Evolutionary conservation across 2,888 invertebrate species (phyloP).

Genomic region (Galeruca laticollis): DNA sequence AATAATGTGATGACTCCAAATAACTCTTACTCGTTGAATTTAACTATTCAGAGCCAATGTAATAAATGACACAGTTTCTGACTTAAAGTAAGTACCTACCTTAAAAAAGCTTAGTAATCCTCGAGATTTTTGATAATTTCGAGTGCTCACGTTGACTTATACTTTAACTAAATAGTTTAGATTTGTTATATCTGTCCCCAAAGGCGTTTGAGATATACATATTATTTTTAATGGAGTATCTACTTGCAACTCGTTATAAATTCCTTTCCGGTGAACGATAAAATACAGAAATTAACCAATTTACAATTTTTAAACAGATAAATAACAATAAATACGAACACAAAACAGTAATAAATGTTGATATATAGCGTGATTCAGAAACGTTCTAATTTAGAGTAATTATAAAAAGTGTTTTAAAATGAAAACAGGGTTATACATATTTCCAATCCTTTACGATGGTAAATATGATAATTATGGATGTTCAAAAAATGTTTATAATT

Average conservation of each 20-base stretch:
- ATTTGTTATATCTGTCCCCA: background rate
- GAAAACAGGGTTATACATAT: no score
- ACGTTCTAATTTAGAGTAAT: background rate
- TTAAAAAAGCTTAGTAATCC: background rate
- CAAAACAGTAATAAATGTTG: background rate
- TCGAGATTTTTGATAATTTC: background rate
- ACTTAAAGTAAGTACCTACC: background rate
- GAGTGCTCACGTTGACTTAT: background rate
- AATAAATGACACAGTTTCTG: background rate
- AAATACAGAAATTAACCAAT: background rate
- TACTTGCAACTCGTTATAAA: background rate
- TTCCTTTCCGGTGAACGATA: background rate
- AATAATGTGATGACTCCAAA: slow-evolving; percentile 25
- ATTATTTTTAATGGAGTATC: background rate
- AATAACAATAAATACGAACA: background rate
- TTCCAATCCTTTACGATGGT: no score
- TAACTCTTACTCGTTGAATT: background rate
- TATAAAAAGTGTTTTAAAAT: background rate
- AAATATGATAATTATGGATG: no score
- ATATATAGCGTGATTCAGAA: background rate
- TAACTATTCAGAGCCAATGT: background rate
- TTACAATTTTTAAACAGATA: background rate
- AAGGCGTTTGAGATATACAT: background rate
- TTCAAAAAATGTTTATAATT: no score
- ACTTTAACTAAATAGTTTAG: slow-evolving; percentile 4